These are phyloP conservation scores for Lepas anatifera DNA, from an alignment of 2,888 invertebrate genomes.

Conservation along the genomic window DNA sequence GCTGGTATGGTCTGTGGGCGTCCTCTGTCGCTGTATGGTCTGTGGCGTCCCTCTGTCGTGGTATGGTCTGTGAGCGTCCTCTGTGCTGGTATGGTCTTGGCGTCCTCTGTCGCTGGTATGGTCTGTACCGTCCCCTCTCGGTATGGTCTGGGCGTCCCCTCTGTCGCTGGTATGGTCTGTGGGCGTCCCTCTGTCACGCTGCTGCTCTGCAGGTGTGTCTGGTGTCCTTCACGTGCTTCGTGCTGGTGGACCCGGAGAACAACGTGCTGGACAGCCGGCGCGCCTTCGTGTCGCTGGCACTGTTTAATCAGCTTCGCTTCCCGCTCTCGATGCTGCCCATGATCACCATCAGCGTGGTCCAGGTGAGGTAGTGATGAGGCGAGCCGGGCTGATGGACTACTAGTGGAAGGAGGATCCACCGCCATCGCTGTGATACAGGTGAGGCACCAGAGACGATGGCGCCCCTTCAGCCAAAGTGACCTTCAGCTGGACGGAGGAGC, in stretches of 20 bases:
- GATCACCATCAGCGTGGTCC: conserved; percentile 56
- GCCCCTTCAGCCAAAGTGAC: no score
- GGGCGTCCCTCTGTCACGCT: no score
- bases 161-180: no score
- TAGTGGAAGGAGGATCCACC: no score
- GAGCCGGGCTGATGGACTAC: no score
- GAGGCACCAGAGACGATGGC: no score
- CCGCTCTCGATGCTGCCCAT: conserved; percentile 70
- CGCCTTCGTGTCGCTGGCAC: conserved; percentile 73
- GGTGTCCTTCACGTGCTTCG: conserved; percentile 23
- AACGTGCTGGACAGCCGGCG: conserved; percentile 57
- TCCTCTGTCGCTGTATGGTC: not conserved
- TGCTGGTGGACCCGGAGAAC: conserved; percentile 46
- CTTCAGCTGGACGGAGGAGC: no score
- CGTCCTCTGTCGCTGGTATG: no score
- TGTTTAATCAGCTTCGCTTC: conserved; percentile 77
- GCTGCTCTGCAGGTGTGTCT: conserved; percentile 21
- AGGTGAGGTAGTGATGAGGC: conserved; percentile 43
- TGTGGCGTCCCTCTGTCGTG: not conserved
- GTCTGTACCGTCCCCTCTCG: no score
- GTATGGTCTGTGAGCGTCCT: not conserved
- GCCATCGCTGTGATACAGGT: no score
- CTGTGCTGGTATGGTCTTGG: no score
- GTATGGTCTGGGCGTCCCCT: not conserved
- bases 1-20: not conserved